A percentile compares a stretch with the other conserved stretches of the same genome.
Conservation (phyloP, 2,888 invertebrate species). For the Mechanitis mazaeus region DNA sequence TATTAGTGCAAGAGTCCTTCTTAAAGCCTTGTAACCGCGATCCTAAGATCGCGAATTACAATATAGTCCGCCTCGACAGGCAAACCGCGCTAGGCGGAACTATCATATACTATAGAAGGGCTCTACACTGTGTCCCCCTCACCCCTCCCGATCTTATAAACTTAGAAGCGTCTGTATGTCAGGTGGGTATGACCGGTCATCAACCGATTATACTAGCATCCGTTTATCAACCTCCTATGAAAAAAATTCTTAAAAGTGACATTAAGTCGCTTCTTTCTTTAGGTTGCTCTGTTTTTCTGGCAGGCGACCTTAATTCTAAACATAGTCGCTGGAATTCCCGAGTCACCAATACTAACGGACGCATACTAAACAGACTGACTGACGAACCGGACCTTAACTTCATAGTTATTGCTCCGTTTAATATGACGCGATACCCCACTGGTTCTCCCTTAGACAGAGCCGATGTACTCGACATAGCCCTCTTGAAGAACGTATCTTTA, state of each 20-base stretch:
- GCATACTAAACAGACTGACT: neutral
- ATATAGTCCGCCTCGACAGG: slow-evolving; percentile 6
- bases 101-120: slow-evolving; percentile 12
- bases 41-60: neutral
- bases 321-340: too few relatives aligned
- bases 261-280: slow-evolving; percentile 9
- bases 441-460: neutral
- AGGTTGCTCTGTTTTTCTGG: slow-evolving; percentile 2
- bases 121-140: slow-evolving; percentile 14
- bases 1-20: slow-evolving; percentile 11
- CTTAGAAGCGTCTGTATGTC: slow-evolving; percentile 22
- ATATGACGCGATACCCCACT: neutral
- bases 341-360: too few relatives aligned
- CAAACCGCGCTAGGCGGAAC: slow-evolving; percentile 13
- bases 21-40: slow-evolving; percentile 8
- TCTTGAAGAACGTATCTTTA: too few relatives aligned
- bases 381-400: neutral
- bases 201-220: slow-evolving; percentile 5
- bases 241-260: neutral
- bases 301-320: too few relatives aligned
- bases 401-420: too few relatives aligned
- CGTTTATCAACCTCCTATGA: slow-evolving; percentile 3
- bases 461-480: neutral
- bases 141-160: slow-evolving; percentile 20
- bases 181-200: neutral